Percentiles rank a stretch among this genome's conserved stretches.
phyloP scores from a whole-genome alignment of 1,140 invertebrate genomes.

The Limonius californicus region DNA sequence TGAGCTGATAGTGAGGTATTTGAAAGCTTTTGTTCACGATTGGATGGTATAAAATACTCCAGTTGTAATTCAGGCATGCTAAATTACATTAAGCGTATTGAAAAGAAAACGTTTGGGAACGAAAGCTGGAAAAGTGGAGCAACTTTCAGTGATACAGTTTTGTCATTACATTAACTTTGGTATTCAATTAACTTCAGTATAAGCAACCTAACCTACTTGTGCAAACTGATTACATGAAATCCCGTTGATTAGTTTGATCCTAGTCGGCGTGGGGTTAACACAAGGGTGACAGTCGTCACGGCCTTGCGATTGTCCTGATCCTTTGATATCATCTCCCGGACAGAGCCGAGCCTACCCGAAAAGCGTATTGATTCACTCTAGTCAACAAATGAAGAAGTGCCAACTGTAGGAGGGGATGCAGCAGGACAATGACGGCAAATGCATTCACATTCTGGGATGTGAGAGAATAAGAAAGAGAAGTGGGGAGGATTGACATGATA shows the following conservation, averaged over 20 bases:
- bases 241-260: slow-evolving; percentile 27
- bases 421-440: slow-evolving; percentile 23
- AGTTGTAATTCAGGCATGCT: too few relatives aligned
- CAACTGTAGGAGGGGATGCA: slow-evolving; percentile 22
- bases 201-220: slow-evolving; percentile 14
- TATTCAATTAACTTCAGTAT: slow-evolving; percentile 13
- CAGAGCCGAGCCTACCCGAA: slow-evolving; percentile 28
- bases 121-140: too few relatives aligned
- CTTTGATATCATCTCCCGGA: slow-evolving; percentile 28
- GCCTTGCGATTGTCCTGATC: slow-evolving; percentile 30
- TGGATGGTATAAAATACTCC: too few relatives aligned
- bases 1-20: too few relatives aligned
- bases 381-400: slow-evolving; percentile 36
- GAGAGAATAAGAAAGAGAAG: slow-evolving; percentile 18
- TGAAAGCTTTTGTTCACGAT: too few relatives aligned
- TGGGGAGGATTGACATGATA: slow-evolving; percentile 23
- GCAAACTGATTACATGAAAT: slow-evolving; percentile 17
- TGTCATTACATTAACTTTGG: neutral
- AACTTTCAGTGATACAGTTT: neutral
- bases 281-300: slow-evolving; percentile 28
- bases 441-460: slow-evolving; percentile 1
- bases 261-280: slow-evolving; percentile 27
- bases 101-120: too few relatives aligned
- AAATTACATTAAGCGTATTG: too few relatives aligned
- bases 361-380: slow-evolving; percentile 32